Percentiles rank a stretch among this genome's conserved stretches.
phyloP scores from a whole-genome alignment of 2,797 vertebrate genomes.

The Tauraco hartlaubi region DNA sequence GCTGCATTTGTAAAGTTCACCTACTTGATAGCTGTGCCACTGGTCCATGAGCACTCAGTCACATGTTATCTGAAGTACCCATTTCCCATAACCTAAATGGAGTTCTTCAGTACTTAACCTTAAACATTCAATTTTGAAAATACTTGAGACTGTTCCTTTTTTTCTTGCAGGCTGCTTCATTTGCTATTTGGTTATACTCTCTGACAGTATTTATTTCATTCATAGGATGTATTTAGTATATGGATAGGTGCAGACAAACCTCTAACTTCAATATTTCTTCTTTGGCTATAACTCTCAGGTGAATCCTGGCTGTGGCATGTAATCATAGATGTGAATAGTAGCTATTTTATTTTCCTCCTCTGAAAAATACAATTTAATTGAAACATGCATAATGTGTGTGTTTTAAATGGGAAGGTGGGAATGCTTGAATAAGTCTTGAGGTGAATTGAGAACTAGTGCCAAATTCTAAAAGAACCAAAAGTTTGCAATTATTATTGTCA shows the following conservation, averaged over 20 bases:
- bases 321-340: neutral
- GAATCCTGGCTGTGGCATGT: neutral
- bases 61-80: neutral
- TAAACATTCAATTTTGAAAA: constrained; percentile 19
- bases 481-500: neutral
- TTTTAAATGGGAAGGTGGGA: neutral
- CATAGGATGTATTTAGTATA: neutral
- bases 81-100: neutral
- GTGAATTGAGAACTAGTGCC: neutral
- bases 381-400: neutral
- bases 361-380: neutral
- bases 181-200: neutral
- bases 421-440: neutral
- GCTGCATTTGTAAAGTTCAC: neutral
- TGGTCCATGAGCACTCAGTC: neutral
- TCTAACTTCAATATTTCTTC: neutral
- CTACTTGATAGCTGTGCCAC: neutral
- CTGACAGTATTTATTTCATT: neutral
- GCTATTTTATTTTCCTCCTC: neutral
- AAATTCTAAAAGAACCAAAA: neutral
- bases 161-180: neutral
- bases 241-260: neutral
- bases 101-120: constrained; percentile 22
- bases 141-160: neutral
- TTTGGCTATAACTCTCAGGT: neutral